phyloP scores from a whole-genome alignment of 2,888 invertebrate species.

The Lasioglossum morio region DNA sequence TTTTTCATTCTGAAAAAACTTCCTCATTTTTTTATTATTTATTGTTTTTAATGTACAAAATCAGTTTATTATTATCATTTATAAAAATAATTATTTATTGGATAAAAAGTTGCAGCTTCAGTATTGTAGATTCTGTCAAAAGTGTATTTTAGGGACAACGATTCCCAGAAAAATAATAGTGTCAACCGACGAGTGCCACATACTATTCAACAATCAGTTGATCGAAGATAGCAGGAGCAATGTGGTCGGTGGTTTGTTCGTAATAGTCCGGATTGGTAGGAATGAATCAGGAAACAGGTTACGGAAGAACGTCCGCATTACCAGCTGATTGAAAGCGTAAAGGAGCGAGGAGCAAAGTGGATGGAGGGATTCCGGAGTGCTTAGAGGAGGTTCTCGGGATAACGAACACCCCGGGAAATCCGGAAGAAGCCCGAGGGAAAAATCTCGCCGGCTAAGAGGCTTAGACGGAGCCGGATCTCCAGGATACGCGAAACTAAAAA shows the following conservation, averaged over 20 bases:
- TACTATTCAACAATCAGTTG: background rate
- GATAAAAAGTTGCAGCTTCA: no score
- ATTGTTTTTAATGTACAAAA: no score
- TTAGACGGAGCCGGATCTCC: background rate
- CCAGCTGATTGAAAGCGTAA: background rate
- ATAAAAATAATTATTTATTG: no score
- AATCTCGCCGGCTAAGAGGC: conserved; percentile 8
- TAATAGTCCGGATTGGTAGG: background rate
- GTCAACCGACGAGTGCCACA: background rate
- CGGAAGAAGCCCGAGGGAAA: conserved; percentile 8
- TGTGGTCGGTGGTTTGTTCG: background rate
- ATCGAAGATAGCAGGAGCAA: background rate
- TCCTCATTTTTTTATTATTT: no score
- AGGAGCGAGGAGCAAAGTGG: background rate
- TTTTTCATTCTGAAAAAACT: no score
- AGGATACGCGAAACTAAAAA: background rate
- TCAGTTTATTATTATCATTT: no score
- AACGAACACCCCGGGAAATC: conserved; percentile 24
- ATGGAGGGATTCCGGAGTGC: conserved; percentile 1
- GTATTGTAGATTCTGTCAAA: no score
- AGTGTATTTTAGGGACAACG: background rate
- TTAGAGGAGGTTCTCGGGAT: conserved; percentile 15
- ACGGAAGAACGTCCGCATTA: conserved; percentile 1
- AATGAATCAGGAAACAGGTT: background rate
- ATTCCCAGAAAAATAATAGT: background rate